Conservation (phyloP, 2,888 invertebrate genomes). For the Philaethria dido region DNA sequence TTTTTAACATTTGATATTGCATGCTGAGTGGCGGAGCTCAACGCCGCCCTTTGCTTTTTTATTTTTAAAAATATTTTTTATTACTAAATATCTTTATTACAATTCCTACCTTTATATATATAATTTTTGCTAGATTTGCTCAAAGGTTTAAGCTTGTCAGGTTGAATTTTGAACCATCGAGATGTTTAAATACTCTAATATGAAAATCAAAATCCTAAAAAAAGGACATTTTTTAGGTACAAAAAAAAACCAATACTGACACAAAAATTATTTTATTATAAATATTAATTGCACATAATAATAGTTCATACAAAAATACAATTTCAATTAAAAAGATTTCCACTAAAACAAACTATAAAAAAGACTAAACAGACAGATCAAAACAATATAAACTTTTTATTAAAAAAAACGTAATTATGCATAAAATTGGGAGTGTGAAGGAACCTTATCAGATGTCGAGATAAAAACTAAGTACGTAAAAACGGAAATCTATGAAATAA, state of each 20-base stretch:
- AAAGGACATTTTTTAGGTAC: no score
- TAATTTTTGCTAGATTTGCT: no score
- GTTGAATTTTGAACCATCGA: no score
- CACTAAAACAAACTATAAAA: conserved; percentile 79
- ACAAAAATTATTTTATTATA: conserved; percentile 79
- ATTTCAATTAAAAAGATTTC: conserved; percentile 77
- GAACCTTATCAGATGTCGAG: conserved; percentile 70
- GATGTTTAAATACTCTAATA: no score
- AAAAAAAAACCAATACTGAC: conserved; percentile 53
- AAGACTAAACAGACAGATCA: conserved; percentile 60
- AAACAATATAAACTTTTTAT: conserved; percentile 47
- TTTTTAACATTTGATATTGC: no score
- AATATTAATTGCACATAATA: conserved; percentile 82
- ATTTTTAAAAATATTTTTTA: no score
- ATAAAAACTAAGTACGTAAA: conserved; percentile 44
- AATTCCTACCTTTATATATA: no score
- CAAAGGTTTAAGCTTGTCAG: no score
- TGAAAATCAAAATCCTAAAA: no score
- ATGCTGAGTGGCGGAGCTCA: no score
- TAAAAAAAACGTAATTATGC: conserved; percentile 48
- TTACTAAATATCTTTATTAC: no score
- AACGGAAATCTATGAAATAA: conserved; percentile 21
- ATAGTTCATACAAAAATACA: conserved; percentile 82
- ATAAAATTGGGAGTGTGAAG: conserved; percentile 41
- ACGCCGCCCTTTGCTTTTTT: no score